These are phyloP conservation scores for Nephrotoma guestfalica DNA, from an alignment of 2,888 invertebrate genomes.

Conservation along the genomic window DNA sequence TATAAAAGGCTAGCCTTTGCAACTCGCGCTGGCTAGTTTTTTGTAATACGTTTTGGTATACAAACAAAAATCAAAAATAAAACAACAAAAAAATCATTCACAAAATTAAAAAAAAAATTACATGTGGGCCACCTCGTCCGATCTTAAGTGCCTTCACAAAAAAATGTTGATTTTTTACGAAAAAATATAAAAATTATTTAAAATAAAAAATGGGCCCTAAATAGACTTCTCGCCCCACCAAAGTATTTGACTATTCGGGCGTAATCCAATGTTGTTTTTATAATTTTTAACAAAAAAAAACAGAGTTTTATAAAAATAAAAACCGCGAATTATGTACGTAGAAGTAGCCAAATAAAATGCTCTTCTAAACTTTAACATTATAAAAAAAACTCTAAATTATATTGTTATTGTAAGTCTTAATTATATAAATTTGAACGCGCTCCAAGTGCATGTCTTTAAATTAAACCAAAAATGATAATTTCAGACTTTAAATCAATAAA, in stretches of 20 bases:
- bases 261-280: conserved; percentile 20
- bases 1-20: conserved; percentile 11
- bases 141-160: conserved; percentile 83
- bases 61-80: conserved; percentile 25
- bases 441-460: neutral
- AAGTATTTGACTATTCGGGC: conserved; percentile 35
- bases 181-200: conserved; percentile 44
- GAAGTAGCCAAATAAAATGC: conserved; percentile 2
- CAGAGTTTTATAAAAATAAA: neutral
- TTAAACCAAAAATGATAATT: neutral
- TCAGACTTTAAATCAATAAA: neutral
- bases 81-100: conserved; percentile 36
- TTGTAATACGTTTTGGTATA: conserved; percentile 8
- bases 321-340: neutral
- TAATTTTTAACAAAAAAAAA: conserved; percentile 6
- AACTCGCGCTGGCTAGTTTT: conserved; percentile 9
- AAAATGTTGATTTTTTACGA: conserved; percentile 71
- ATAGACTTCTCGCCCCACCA: conserved; percentile 69
- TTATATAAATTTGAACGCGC: neutral
- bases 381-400: conserved; percentile 2
- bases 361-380: conserved; percentile 4
- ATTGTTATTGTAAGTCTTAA: conserved; percentile 2
- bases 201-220: conserved; percentile 67
- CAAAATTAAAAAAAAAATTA: conserved; percentile 44
- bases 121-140: conserved; percentile 88